Conservation (phyloP, 2,888 invertebrate species). For the Leptinotarsa haldemani region DNA sequence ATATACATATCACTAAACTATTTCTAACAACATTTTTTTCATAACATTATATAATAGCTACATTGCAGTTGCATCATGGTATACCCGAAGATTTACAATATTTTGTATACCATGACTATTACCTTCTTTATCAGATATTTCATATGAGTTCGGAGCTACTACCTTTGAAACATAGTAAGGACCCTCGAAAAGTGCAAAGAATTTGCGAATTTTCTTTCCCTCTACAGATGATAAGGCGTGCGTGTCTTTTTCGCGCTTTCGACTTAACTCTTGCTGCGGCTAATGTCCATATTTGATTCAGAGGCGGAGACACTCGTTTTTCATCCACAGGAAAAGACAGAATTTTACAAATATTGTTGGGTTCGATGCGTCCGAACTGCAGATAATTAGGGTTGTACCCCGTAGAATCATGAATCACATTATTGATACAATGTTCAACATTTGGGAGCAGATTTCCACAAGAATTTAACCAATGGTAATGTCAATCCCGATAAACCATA, state of each 20-base stretch:
- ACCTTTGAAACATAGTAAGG: background rate
- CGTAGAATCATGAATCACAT: too few relatives aligned
- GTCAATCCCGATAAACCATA: background rate
- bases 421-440: too few relatives aligned
- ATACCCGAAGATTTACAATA: background rate
- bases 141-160: too few relatives aligned
- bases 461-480: slow-evolving; percentile 21
- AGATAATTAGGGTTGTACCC: too few relatives aligned
- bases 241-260: background rate
- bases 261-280: background rate
- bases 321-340: too few relatives aligned
- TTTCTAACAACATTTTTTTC: background rate
- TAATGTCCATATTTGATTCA: background rate
- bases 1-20: background rate
- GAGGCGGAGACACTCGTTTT: background rate
- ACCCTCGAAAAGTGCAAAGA: background rate
- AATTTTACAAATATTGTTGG: too few relatives aligned
- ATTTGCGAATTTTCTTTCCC: background rate
- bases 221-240: background rate
- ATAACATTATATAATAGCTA: background rate
- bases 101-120: too few relatives aligned
- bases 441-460: slow-evolving; percentile 33
- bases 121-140: too few relatives aligned
- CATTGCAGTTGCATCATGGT: background rate
- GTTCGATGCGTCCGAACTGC: too few relatives aligned